Evolutionary conservation across 1,140 invertebrate genomes (phyloP).

Genomic region (Pseudomyrmex cubaensis): DNA sequence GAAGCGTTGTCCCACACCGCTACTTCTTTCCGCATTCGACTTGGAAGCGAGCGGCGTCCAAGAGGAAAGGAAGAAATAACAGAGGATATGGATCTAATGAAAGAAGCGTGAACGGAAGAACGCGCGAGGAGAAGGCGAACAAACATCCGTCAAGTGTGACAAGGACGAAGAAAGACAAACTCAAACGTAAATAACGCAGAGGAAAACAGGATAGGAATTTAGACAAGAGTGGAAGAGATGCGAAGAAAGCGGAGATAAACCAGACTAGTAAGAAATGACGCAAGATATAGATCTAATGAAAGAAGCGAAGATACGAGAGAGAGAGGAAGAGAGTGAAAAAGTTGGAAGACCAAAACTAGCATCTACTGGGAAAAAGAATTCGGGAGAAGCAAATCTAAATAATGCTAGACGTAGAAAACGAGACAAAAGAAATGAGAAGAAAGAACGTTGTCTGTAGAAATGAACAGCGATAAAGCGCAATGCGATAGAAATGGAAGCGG

Average conservation of each 20-base stretch:
- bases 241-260: conserved; percentile 23
- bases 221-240: conserved; percentile 1
- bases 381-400: not conserved
- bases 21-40: not conserved
- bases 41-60: conserved; percentile 17
- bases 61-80: conserved; percentile 39
- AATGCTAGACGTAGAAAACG: not conserved
- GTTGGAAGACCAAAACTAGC: not conserved
- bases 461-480: conserved; percentile 16
- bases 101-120: conserved; percentile 27
- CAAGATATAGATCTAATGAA: conserved; percentile 12
- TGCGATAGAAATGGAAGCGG: not conserved
- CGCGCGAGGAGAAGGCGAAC: not conserved
- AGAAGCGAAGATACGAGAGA: not conserved
- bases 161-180: conserved; percentile 3
- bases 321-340: conserved; percentile 5
- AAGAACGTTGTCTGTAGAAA: conserved; percentile 21
- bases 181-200: conserved; percentile 24
- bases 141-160: not conserved
- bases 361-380: conserved; percentile 2
- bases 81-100: conserved; percentile 49
- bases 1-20: conserved; percentile 46
- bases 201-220: conserved; percentile 12
- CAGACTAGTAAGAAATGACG: not conserved
- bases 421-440: not conserved